These are phyloP conservation scores for Melanocharis versteri DNA, from an alignment of 2,113 vertebrate genomes.

Conservation along the genomic window DNA sequence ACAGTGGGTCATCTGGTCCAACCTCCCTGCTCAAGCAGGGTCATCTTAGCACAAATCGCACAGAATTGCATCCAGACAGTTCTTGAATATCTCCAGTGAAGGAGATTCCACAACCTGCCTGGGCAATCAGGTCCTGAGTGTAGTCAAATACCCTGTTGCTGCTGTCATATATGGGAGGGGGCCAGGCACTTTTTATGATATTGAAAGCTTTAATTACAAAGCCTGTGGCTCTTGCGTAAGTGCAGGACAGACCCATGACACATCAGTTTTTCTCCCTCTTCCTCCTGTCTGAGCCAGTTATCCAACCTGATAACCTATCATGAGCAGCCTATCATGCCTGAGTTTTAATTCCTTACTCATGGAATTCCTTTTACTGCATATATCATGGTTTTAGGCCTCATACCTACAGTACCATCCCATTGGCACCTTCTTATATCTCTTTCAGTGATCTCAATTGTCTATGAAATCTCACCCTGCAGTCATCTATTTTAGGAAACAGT, in stretches of 20 bases:
- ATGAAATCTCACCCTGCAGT: background rate
- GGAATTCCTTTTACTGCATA: background rate
- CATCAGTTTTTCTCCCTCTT: background rate
- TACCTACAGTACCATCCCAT: background rate
- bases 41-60: background rate
- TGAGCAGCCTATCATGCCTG: background rate
- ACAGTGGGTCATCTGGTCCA: no score
- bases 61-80: background rate
- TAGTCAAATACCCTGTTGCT: background rate
- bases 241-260: background rate
- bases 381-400: background rate
- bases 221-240: background rate
- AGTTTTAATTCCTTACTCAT: background rate
- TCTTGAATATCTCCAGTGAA: background rate
- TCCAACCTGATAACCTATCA: background rate
- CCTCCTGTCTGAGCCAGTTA: background rate
- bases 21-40: background rate
- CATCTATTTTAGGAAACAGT: background rate
- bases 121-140: background rate
- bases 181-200: no score
- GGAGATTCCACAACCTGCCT: background rate
- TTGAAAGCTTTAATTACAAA: background rate
- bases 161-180: background rate
- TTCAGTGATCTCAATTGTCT: background rate
- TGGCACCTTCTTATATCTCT: background rate